Base-by-base conservation (phyloP, 2,797 vertebrate species). In the Delichon dasypus region DNA sequence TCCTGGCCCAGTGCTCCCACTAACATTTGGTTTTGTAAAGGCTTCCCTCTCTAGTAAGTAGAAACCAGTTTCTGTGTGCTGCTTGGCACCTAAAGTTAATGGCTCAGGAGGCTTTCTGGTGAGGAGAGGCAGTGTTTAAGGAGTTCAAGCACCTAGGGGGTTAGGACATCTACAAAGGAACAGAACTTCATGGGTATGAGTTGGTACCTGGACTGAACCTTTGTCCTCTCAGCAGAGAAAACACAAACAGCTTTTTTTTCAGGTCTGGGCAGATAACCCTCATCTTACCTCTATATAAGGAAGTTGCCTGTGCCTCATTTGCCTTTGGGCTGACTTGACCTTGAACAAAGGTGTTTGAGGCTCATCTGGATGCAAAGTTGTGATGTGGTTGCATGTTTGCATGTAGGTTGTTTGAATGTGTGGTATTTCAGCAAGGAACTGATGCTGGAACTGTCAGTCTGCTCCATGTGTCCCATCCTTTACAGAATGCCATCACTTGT, bases 371-470 rank as follows among this genome's bases (percentile, higher is more conserved):
- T 40, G 44, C 11, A 66, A 62, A 67, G 5, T 5, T 54, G 16
- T 58, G 72, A 53, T 58, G 9, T 30, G 14, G 10, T 50, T n/a
- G 10, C n/a, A 32, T 47, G 11, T 61, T 65, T 58, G 8, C 0
- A 0, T 16, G 13, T 40, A 15, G 15, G 21, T 47, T 48, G 19
- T 61, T 82, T 73, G 44, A 62, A 73, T 0, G 0, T 11, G 23
- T 19, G 22, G 7, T 67, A 29, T 71, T 86, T 61, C 50, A 79
- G 13, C 29, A 54, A 32, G 17, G 67, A 61, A 34, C 34, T 36
- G 48, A 34, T 62, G 6, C 11, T 47, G 61, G 25, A 61, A 78
- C 16, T 40, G 18, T 7, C 27, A 13, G 44, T 6, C 25, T 42
- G 36, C 44, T 81, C 66, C 44, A 19, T 0, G 2, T 16, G 16